These are phyloP conservation scores for Eupeodes luniger DNA, from an alignment of 2,888 invertebrate species.

Conservation along the genomic window DNA sequence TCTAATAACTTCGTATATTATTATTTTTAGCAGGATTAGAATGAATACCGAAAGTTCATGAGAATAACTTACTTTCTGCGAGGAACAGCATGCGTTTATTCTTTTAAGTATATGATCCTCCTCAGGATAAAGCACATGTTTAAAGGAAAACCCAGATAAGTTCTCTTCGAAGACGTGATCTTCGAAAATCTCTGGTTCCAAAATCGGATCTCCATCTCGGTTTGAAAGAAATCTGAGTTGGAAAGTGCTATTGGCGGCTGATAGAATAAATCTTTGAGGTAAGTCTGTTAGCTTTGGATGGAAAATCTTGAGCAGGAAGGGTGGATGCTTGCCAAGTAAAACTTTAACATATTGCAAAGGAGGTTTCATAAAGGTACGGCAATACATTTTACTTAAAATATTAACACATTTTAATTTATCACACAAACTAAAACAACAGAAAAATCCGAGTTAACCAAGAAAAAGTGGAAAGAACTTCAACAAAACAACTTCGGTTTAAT, in stretches of 20 bases:
- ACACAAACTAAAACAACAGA: background rate
- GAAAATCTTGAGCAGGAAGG: background rate
- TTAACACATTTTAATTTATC: conserved; percentile 39
- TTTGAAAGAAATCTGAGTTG: conserved; percentile 51
- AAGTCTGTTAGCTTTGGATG: background rate
- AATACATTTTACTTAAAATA: conserved; percentile 51
- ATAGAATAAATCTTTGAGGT: background rate
- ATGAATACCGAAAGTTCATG: background rate
- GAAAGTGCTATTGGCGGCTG: background rate
- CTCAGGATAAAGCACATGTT: conserved; percentile 53
- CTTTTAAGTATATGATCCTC: conserved; percentile 37
- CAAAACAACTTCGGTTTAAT: background rate
- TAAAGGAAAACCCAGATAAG: conserved; percentile 48
- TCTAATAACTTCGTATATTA: conserved; percentile 71
- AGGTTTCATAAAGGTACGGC: conserved; percentile 23
- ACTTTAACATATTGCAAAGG: conserved; percentile 22
- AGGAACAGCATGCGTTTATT: conserved; percentile 46
- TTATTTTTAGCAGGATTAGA: background rate
- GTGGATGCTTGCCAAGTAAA: conserved; percentile 6
- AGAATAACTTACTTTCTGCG: conserved; percentile 42
- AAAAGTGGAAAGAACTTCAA: background rate
- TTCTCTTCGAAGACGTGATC: conserved; percentile 49
- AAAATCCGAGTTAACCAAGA: background rate
- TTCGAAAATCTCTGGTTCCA: conserved; percentile 48
- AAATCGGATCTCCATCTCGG: conserved; percentile 39